These are phyloP conservation scores for Donacobius atricapilla DNA, from an alignment of 2,113 vertebrate species.

Conservation along the genomic window DNA sequence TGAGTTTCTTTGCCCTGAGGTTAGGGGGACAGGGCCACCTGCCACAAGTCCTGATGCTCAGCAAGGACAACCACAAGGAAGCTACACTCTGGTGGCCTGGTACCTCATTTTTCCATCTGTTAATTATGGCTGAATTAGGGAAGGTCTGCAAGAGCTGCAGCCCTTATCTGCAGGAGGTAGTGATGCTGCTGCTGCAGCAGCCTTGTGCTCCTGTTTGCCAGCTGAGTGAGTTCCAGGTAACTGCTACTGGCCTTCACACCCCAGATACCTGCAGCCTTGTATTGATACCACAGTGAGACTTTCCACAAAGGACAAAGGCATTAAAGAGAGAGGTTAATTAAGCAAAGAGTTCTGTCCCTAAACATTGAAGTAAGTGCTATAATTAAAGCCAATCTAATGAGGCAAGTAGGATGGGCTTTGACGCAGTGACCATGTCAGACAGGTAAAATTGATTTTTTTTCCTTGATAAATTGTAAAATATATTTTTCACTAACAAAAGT, in stretches of 20 bases:
- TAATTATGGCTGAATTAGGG: constrained; percentile 48
- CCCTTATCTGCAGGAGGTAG: constrained; percentile 53
- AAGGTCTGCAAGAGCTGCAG: background rate
- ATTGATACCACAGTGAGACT: background rate
- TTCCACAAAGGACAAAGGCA: background rate
- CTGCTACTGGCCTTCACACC: background rate
- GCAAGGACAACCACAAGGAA: constrained; percentile 18
- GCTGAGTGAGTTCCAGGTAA: constrained; percentile 42
- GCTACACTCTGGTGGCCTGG: background rate
- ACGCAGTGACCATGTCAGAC: background rate
- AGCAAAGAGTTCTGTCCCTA: background rate
- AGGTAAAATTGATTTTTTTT: background rate
- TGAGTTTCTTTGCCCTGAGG: accelerated
- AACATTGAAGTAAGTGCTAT: background rate
- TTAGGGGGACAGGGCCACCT: background rate
- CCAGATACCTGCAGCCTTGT: background rate
- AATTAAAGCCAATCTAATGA: background rate
- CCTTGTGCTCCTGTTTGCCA: constrained; percentile 60
- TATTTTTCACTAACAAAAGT: background rate
- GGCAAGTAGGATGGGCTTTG: background rate
- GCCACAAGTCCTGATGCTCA: background rate
- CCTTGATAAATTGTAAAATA: background rate
- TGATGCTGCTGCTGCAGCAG: constrained; percentile 45
- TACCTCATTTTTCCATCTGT: constrained; percentile 61
- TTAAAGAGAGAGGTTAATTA: background rate